These are phyloP conservation scores for Vireo griseus DNA, from an alignment of 2,797 vertebrate species.

Conservation along the genomic window DNA sequence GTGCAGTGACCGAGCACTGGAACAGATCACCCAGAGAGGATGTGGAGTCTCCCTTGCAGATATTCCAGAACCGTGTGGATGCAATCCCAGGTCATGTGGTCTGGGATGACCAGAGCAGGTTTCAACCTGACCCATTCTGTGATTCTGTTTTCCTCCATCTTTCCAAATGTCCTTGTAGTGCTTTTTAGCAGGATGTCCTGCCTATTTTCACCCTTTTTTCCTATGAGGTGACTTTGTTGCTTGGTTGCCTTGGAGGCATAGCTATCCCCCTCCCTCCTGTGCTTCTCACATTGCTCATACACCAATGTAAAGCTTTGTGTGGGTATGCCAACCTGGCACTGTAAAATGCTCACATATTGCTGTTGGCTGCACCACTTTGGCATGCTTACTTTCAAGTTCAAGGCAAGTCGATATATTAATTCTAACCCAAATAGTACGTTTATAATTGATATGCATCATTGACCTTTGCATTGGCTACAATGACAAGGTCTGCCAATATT, in stretches of 20 bases:
- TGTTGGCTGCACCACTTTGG: neutral
- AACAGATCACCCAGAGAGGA: neutral
- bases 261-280: accelerated
- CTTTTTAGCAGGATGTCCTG: neutral
- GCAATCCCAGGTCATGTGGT: accelerated
- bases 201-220: neutral
- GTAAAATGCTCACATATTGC: neutral
- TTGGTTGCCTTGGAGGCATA: accelerated
- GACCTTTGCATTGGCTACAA: neutral
- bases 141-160: neutral
- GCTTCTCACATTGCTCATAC: neutral
- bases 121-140: neutral
- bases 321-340: neutral
- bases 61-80: accelerated
- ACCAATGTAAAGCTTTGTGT: neutral
- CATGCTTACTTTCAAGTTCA: neutral
- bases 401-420: neutral
- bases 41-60: neutral
- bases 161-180: neutral
- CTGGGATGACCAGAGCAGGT: neutral
- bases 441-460: neutral
- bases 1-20: accelerated
- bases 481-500: neutral
- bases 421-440: neutral
- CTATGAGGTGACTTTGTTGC: neutral